These are phyloP conservation scores for Stegana nigrithorax DNA, from an alignment of 2,888 invertebrate species.

Conservation along the genomic window DNA sequence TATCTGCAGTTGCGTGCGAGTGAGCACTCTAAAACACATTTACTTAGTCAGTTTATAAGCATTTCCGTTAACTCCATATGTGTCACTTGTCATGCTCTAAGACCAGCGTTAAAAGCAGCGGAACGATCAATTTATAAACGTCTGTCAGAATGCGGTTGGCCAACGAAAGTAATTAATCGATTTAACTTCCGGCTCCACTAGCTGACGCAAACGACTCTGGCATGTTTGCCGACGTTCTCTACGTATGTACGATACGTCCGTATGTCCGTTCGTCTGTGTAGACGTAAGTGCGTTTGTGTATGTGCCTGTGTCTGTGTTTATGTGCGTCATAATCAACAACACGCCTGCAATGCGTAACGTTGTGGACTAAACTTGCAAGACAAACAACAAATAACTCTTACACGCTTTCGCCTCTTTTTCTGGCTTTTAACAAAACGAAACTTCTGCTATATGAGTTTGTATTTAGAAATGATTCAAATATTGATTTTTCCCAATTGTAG, in stretches of 20 bases:
- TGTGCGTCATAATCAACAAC: slow-evolving; percentile 45
- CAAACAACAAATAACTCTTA: background rate
- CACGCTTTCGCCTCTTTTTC: background rate
- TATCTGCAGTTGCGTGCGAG: no score
- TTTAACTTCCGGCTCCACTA: slow-evolving; percentile 40
- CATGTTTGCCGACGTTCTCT: no score
- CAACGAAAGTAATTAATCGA: slow-evolving; percentile 54
- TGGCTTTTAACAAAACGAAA: no score
- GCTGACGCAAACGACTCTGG: slow-evolving; percentile 6
- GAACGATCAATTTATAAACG: slow-evolving; percentile 25
- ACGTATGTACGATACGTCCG: no score
- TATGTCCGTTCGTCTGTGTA: background rate
- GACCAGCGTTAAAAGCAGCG: slow-evolving; percentile 1
- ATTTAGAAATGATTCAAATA: no score
- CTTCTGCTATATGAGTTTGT: no score
- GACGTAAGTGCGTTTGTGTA: background rate
- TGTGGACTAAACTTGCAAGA: background rate
- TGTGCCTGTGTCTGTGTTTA: background rate
- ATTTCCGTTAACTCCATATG: background rate
- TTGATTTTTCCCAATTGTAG: no score
- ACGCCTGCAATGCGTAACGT: no score
- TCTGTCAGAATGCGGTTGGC: slow-evolving; percentile 54
- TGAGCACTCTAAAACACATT: no score
- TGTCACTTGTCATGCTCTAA: background rate
- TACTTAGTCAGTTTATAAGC: background rate